Evolutionary conservation across 2,113 vertebrate genomes (phyloP).

Genomic region (Tychaedon coryphoeus): DNA sequence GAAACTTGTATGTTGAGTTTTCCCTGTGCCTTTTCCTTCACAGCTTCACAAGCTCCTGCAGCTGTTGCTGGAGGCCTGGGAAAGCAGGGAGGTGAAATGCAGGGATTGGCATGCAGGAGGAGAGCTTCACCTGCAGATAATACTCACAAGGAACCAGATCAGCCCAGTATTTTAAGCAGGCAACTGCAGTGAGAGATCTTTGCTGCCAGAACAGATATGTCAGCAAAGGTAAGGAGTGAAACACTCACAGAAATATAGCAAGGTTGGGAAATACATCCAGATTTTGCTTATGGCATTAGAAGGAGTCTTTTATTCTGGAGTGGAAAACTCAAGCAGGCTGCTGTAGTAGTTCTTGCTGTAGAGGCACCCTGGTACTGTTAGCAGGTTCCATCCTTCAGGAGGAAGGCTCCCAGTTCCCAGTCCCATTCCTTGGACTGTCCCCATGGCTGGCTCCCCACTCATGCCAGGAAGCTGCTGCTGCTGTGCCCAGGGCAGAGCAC

Average conservation of each 20-base stretch:
- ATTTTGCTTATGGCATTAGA: background rate
- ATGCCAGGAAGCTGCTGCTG: background rate
- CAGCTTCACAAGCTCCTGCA: background rate
- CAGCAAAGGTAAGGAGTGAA: background rate
- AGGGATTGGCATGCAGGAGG: background rate
- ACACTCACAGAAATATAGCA: background rate
- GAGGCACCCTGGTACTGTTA: accelerated
- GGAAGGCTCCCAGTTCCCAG: background rate
- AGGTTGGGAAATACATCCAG: accelerated
- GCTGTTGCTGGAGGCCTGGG: background rate
- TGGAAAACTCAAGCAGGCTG: background rate
- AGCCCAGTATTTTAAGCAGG: background rate
- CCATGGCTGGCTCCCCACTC: background rate
- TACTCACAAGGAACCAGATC: background rate
- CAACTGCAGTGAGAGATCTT: background rate
- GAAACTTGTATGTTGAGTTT: background rate
- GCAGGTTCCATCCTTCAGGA: background rate
- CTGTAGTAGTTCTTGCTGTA: background rate
- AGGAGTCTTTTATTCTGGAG: background rate
- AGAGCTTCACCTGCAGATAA: background rate
- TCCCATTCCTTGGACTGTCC: background rate
- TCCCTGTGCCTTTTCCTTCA: background rate
- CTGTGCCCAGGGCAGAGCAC: background rate
- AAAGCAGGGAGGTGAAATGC: background rate
- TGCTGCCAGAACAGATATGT: background rate